Evolutionary conservation across 2,888 invertebrate genomes (phyloP).

Genomic region (Uropetala carovei): DNA sequence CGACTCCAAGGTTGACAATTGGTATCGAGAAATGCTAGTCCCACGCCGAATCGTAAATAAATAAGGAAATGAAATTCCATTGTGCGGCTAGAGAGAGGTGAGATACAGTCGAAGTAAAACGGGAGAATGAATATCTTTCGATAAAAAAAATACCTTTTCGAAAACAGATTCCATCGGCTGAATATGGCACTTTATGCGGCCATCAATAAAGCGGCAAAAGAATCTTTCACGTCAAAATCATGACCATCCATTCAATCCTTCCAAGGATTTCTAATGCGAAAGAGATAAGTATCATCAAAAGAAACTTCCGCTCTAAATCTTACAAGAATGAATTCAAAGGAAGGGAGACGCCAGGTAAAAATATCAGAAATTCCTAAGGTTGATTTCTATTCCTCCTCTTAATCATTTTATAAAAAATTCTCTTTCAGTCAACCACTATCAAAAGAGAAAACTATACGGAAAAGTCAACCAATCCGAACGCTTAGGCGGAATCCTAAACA

Average conservation of each 20-base stretch:
- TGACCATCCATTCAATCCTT: slow-evolving; percentile 18
- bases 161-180: slow-evolving; percentile 1
- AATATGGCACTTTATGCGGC: slow-evolving; percentile 13
- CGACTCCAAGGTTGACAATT: background rate
- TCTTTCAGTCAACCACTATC: background rate
- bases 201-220: slow-evolving; percentile 33
- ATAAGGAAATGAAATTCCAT: slow-evolving; percentile 35
- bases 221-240: background rate
- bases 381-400: background rate
- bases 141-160: slow-evolving; percentile 20
- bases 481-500: too few species aligned
- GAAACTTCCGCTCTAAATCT: background rate
- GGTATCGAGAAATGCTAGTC: background rate
- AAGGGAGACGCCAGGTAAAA: background rate
- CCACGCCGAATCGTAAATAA: slow-evolving; percentile 34
- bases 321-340: background rate
- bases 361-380: background rate
- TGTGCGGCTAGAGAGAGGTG: background rate
- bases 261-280: background rate
- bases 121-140: background rate
- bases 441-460: too few species aligned
- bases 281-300: slow-evolving; percentile 38
- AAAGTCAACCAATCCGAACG: too few species aligned
- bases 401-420: background rate
- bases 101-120: background rate